A percentile compares a stretch with the other conserved stretches of the same genome.
Conservation (phyloP, 2,113 vertebrate species). For the Trachemys scripta region DNA sequence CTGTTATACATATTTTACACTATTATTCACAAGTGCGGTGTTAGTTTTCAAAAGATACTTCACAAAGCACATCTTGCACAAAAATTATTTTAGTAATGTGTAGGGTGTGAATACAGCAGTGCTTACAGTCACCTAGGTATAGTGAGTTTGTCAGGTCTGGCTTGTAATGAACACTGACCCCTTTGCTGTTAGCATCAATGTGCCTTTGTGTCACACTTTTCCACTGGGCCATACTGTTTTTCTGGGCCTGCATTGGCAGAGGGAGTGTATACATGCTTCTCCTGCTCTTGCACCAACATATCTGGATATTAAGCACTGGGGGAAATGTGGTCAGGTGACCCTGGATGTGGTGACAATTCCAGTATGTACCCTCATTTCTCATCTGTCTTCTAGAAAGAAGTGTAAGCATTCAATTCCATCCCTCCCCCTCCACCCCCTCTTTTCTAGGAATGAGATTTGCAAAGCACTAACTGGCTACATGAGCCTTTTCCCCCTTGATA, state of each 20-base stretch:
- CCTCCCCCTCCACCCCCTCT: fast-evolving
- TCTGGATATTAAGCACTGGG: not conserved
- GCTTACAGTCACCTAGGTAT: not conserved
- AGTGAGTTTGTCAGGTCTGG: not conserved
- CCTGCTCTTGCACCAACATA: not conserved
- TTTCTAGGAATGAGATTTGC: not conserved
- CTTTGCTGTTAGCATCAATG: not conserved
- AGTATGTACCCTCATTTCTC: not conserved
- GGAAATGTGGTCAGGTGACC: not conserved
- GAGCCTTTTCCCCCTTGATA: not conserved
- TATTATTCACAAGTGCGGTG: not conserved
- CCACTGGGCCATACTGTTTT: not conserved
- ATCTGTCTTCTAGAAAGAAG: not conserved
- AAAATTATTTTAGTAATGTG: not conserved
- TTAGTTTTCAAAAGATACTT: not conserved
- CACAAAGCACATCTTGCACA: not conserved
- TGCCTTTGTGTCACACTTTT: not conserved
- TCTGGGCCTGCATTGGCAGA: not conserved
- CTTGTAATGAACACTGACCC: not conserved
- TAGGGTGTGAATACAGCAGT: not conserved
- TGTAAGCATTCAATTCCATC: not conserved
- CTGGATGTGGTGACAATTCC: not conserved
- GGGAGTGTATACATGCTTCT: not conserved
- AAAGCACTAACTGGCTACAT: conserved; percentile 3
- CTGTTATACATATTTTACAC: not conserved